Evolutionary conservation across 1,140 invertebrate species (phyloP), one percentile per base, ranked within the genome.

Genomic region (Eciton burchellii): DNA sequence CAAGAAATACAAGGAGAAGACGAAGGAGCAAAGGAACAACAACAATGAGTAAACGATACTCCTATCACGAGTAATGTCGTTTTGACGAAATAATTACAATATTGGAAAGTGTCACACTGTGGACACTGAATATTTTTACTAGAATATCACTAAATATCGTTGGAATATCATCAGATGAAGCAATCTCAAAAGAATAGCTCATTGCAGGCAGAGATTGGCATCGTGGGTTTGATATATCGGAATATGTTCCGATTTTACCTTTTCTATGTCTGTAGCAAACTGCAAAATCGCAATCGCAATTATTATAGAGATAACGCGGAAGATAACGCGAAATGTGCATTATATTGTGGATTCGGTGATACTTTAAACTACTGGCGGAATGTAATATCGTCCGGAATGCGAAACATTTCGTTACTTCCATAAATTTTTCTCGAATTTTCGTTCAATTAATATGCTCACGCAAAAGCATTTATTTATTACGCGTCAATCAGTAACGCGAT

Each of bases 261-360:
- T 49, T 43, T 16, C 74, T 68, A n/a, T 70, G 63, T 79, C 74
- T 66, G 70, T 57, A 79, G 56, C 74, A 79, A 79, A 79, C 49
- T 79, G 70, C 74, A 79, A 79, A 79, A 79, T 79, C 74, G 74
- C 56, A 68, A 79, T 56, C 63, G 63, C 63, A 43, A 63, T 79
- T 79, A 79, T 79, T 62, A 63, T 79, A 45, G 35, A 79, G n/a
- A n/a, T n/a, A n/a, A 57, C 41, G 74, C n/a, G 74, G 70, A 79
- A 79, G 74, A 79, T 79, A 79, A 79, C 74, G 74, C 63, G 49
- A 57, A 70, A 56, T 79, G 49, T 45, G 74, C 74, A 79, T 79
- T 79, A 79, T 79, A 79, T 79, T 63, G 70, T 49, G 49, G 54
- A 2, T 56, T 56, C 63, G 35, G 63, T 56, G 63, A 79, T 79